Percentiles rank a stretch among this genome's conserved stretches.
These are phyloP conservation scores for Neotoma lepida DNA, from an alignment of 2,113 vertebrate species.

Conservation along the genomic window DNA sequence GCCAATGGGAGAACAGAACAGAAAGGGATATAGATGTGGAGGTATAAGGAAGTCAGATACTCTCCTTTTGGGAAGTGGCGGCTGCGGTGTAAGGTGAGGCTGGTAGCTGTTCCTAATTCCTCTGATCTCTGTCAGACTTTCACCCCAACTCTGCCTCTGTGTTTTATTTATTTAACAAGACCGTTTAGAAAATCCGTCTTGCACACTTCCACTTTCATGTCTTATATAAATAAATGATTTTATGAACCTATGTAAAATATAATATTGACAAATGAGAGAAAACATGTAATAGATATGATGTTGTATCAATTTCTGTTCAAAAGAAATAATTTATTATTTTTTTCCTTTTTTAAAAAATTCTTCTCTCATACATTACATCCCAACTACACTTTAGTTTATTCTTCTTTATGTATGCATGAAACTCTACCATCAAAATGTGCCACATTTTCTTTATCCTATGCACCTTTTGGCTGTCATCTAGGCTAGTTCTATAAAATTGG, in stretches of 20 bases:
- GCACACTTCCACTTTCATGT: neutral
- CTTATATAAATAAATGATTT: neutral
- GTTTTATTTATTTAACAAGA: too few species aligned
- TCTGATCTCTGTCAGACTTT: too few species aligned
- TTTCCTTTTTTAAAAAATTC: neutral
- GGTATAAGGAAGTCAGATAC: too few species aligned
- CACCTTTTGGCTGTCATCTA: neutral
- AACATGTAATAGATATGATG: neutral
- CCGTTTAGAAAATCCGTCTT: too few species aligned
- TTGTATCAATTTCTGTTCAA: neutral
- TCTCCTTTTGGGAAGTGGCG: too few species aligned
- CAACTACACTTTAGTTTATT: neutral
- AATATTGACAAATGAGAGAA: neutral
- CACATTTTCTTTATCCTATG: neutral
- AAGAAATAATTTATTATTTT: neutral
- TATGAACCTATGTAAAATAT: neutral
- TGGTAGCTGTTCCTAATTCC: too few species aligned
- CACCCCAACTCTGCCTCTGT: too few species aligned
- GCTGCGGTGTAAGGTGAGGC: too few species aligned
- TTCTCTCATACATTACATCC: too few species aligned
- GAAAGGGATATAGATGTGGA: too few species aligned
- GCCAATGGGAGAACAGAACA: too few species aligned
- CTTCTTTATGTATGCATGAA: neutral
- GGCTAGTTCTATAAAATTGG: neutral
- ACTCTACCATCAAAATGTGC: neutral